Percentiles rank a stretch among this genome's conserved stretches.
Evolutionary conservation across 2,888 invertebrate genomes (phyloP).

Genomic region (Agrotis exclamationis): DNA sequence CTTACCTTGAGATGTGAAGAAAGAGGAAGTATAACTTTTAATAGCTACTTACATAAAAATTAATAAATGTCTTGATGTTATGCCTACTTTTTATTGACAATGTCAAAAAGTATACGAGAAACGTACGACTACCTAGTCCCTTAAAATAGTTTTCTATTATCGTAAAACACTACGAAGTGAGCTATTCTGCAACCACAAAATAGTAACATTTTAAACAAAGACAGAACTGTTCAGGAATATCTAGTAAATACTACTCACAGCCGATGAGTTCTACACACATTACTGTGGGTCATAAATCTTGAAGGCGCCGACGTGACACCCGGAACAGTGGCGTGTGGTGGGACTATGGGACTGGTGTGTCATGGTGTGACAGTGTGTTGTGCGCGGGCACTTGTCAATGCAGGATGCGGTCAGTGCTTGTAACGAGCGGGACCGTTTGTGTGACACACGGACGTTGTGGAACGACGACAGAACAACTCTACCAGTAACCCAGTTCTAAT

Average conservation of each 20-base stretch:
- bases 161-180: slow-evolving; percentile 9
- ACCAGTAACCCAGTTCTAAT: no score
- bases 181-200: slow-evolving; percentile 3
- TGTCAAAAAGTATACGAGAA: no score
- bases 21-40: background rate
- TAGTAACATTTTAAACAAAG: slow-evolving; percentile 40
- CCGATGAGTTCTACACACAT: slow-evolving; percentile 31
- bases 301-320: slow-evolving; percentile 26
- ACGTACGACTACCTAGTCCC: no score
- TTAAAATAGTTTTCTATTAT: no score
- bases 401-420: slow-evolving; percentile 71
- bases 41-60: no score
- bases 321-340: slow-evolving; percentile 23
- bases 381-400: slow-evolving; percentile 42
- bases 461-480: background rate
- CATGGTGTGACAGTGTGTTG: slow-evolving; percentile 9
- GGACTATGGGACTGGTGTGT: background rate
- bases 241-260: slow-evolving; percentile 22
- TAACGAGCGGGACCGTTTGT: slow-evolving; percentile 43
- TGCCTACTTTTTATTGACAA: no score
- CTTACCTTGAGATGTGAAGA: no score
- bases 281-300: slow-evolving; percentile 45
- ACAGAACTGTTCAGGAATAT: slow-evolving; percentile 34
- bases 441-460: slow-evolving; percentile 27
- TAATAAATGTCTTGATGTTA: no score